Base-by-base conservation (phyloP, 1,140 invertebrate genomes). In the Physella acuta region DNA sequence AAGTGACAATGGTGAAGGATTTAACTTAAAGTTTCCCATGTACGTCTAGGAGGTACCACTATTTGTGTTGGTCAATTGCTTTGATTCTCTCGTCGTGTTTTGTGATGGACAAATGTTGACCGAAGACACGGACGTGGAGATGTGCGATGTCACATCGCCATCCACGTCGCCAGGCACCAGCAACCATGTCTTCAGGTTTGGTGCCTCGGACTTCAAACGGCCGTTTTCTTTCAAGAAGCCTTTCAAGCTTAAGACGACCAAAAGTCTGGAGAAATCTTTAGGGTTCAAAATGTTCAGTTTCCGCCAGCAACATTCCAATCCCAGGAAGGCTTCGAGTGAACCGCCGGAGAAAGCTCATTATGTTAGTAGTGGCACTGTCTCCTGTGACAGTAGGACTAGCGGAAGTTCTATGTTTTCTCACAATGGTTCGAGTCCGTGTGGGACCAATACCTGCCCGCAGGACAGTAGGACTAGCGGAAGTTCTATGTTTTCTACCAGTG, bases 201-300 rank as follows among this genome's bases (percentile, higher is more conserved):
- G 30, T n/a, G 51, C 44, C 26, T 34, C 44, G 20, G 8, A 17
- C 28, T 64, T 52, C 33, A 64, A 64, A n/a, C 4, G 31, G 30
- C 49, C 62, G 11, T 49, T 52, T 26, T 33, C 62, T 17, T 64
- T 64, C 37, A 64, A 52, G 49, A 64, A 64, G 49, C 44, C 62
- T 1, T 64, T 64, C 30, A 64, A 64, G 52, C 37, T 64, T 3
- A 51, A 64, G 28, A 37, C 62, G 1, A 64, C 62, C 17, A 64
- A 64, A 33, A 52, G 11, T 3, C 24, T 64, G 62, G 62, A 64
- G 49, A 51, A 36, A 36, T 52, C 44, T 30, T 26, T 64, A 17
- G 62, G 62, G 28, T 64, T 51, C 49, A 51, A n/a, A 2, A 17
- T 64, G n/a, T 52, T 51, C 31, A 52, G 49, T 28, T 49, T 49